phyloP scores from a whole-genome alignment of 2,888 invertebrate species.

The Coleophora deauratella region DNA sequence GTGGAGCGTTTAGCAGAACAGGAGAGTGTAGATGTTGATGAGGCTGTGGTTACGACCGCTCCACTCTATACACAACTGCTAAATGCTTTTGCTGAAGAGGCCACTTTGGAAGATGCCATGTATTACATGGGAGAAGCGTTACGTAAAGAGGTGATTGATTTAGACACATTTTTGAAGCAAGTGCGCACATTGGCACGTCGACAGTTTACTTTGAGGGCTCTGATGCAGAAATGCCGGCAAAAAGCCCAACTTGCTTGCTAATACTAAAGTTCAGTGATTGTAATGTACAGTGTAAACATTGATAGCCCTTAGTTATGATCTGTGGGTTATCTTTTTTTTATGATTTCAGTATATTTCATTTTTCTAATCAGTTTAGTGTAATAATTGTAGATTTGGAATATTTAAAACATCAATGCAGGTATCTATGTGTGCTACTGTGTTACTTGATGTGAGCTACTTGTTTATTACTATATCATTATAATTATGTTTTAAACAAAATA shows the following conservation, averaged over 20 bases:
- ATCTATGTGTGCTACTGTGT: too few species aligned
- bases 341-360: too few species aligned
- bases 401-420: too few species aligned
- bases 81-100: constrained; percentile 97
- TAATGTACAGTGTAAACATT: too few species aligned
- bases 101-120: constrained; percentile 98
- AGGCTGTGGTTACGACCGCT: constrained; percentile 96
- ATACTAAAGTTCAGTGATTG: constrained; percentile 10
- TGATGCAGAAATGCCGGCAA: constrained; percentile 97
- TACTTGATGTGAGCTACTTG: too few species aligned
- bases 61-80: constrained; percentile 97
- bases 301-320: too few species aligned
- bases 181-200: constrained; percentile 94
- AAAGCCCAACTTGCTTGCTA: constrained; percentile 90
- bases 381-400: too few species aligned
- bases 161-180: constrained; percentile 97
- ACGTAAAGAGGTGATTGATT: constrained; percentile 92
- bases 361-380: too few species aligned
- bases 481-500: too few species aligned
- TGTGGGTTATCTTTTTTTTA: too few species aligned
- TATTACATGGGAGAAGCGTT: constrained; percentile 98
- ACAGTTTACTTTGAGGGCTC: constrained; percentile 95
- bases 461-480: too few species aligned
- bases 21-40: constrained; percentile 93
- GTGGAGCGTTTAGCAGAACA: constrained; percentile 84